phyloP scores from a whole-genome alignment of 35 echinoderm and acorn worm genomes.

The Acanthaster planci region DNA sequence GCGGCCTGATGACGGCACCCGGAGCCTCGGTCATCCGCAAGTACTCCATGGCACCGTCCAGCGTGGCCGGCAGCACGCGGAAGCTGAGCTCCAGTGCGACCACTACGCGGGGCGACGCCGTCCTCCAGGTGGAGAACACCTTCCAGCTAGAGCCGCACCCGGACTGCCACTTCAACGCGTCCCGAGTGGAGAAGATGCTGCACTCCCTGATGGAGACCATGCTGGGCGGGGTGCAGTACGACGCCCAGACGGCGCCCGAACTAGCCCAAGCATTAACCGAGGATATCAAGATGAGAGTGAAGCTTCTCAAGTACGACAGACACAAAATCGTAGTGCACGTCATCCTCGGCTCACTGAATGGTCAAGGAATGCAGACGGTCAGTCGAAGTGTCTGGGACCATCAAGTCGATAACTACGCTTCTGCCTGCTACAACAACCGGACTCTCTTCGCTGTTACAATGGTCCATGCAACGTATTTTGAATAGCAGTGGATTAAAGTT shows the following conservation, averaged over 20 bases:
- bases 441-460: conserved; percentile 36
- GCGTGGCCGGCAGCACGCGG: not conserved
- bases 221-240: not conserved
- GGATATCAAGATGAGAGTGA: conserved; percentile 34
- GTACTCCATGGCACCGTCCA: not conserved
- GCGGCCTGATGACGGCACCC: too few species aligned
- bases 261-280: conserved; percentile 16
- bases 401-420: conserved; percentile 9
- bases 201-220: conserved; percentile 3
- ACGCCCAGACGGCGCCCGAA: not conserved
- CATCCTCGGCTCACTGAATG: not conserved
- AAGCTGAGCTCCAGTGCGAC: not conserved
- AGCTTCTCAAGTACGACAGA: conserved; percentile 11
- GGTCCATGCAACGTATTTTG: conserved; percentile 32
- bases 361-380: conserved; percentile 32
- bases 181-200: not conserved
- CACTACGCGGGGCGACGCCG: not conserved
- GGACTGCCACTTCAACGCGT: conserved; percentile 10
- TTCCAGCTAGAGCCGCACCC: not conserved
- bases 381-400: conserved; percentile 33
- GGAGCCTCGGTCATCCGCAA: not conserved
- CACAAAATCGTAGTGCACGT: conserved; percentile 43
- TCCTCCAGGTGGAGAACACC: not conserved
- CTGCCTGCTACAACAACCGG: conserved; percentile 7
- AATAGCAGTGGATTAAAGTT: conserved; percentile 29